These are phyloP conservation scores for Mizuhopecten yessoensis DNA, from an alignment of 1,140 invertebrate species.

Conservation along the genomic window DNA sequence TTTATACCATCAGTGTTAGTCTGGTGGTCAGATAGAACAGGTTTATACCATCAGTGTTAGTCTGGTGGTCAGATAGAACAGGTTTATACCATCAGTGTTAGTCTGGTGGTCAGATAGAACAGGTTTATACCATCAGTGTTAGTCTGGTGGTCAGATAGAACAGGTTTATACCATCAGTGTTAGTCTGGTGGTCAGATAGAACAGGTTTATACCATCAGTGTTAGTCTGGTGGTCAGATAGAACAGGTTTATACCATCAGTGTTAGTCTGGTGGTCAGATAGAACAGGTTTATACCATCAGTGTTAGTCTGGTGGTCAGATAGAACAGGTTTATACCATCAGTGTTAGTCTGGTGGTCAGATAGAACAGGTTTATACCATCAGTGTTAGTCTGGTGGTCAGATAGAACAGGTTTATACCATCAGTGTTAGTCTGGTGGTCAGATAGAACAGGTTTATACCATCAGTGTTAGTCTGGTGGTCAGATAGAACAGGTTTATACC, in stretches of 20 bases:
- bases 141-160: not conserved
- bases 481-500: conserved; percentile 6
- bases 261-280: not conserved
- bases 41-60: not conserved
- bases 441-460: not conserved
- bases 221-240: not conserved
- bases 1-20: not conserved
- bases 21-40: not conserved
- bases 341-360: not conserved
- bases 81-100: not conserved
- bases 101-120: not conserved
- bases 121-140: not conserved
- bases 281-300: not conserved
- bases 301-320: not conserved
- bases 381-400: not conserved
- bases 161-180: not conserved
- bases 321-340: not conserved
- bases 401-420: not conserved
- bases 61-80: not conserved
- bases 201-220: not conserved
- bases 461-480: not conserved
- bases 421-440: not conserved
- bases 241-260: not conserved
- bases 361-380: not conserved
- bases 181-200: not conserved